A percentile compares a stretch with the other conserved stretches of the same genome.
Evolutionary conservation across 2,888 invertebrate genomes (phyloP).

Genomic region (Ennomos erosarius): DNA sequence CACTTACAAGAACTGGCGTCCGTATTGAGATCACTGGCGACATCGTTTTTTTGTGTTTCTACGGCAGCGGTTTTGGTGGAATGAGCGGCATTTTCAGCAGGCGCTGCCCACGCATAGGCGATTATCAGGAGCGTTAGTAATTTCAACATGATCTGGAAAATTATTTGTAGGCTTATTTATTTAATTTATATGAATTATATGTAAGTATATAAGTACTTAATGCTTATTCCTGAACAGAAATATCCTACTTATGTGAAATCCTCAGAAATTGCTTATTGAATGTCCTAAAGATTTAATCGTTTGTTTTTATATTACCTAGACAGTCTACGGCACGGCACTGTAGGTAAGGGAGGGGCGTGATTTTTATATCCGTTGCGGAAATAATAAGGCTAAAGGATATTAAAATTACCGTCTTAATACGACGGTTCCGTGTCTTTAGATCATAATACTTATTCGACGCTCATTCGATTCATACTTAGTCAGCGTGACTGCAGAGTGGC

Average conservation of each 20-base stretch:
- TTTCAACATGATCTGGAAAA: constrained; percentile 60
- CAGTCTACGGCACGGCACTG: too few species aligned
- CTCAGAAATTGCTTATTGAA: too few species aligned
- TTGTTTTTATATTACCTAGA: too few species aligned
- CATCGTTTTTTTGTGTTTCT: constrained; percentile 39
- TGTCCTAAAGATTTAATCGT: too few species aligned
- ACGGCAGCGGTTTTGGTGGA: constrained; percentile 28
- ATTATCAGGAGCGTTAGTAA: constrained; percentile 46
- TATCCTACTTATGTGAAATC: too few species aligned
- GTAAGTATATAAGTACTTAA: background rate
- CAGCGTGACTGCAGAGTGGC: too few species aligned
- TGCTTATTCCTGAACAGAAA: too few species aligned
- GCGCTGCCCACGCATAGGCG: constrained; percentile 50
- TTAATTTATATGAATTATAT: background rate
- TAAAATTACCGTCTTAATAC: background rate
- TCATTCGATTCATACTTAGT: too few species aligned
- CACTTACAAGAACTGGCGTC: constrained; percentile 72
- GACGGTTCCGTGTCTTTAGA: background rate
- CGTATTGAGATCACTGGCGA: constrained; percentile 64
- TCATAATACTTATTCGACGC: too few species aligned
- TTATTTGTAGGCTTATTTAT: constrained; percentile 1
- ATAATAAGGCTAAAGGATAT: constrained; percentile 26
- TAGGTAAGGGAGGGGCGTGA: constrained; percentile 21
- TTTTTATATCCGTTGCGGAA: constrained; percentile 20
- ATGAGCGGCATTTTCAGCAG: constrained; percentile 35